A percentile compares a stretch with the other conserved stretches of the same genome.
Conservation (phyloP, 2,113 vertebrate genomes). For the Capra hircus region DNA sequence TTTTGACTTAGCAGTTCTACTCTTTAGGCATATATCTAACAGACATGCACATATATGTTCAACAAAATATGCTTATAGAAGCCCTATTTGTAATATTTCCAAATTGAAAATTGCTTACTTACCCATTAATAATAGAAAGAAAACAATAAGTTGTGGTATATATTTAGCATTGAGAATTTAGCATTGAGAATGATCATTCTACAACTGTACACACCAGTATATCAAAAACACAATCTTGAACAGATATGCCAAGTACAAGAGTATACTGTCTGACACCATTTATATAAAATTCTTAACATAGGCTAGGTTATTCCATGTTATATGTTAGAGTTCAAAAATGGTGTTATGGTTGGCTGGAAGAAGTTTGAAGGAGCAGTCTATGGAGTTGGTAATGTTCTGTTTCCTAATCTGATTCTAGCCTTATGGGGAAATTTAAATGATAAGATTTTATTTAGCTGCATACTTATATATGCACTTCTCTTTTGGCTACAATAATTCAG, state of each 20-base stretch:
- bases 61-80: not conserved
- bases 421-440: not conserved
- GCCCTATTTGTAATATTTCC: not conserved
- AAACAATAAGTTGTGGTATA: not conserved
- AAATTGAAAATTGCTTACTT: not conserved
- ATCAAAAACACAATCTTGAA: not conserved
- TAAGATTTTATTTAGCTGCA: constrained; percentile 2
- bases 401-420: not conserved
- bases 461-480: not conserved
- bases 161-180: not conserved
- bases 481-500: not conserved
- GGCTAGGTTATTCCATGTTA: not conserved
- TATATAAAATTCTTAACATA: constrained; percentile 7
- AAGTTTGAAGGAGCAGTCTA: not conserved
- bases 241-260: not conserved
- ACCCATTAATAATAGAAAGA: not conserved
- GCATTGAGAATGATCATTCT: not conserved
- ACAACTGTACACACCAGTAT: not conserved
- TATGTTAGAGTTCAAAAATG: not conserved
- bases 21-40: not conserved
- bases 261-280: not conserved
- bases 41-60: not conserved
- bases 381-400: not conserved
- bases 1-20: not conserved
- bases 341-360: not conserved